These are phyloP conservation scores for Meles meles DNA, from an alignment of 2,113 vertebrate genomes.

Conservation along the genomic window DNA sequence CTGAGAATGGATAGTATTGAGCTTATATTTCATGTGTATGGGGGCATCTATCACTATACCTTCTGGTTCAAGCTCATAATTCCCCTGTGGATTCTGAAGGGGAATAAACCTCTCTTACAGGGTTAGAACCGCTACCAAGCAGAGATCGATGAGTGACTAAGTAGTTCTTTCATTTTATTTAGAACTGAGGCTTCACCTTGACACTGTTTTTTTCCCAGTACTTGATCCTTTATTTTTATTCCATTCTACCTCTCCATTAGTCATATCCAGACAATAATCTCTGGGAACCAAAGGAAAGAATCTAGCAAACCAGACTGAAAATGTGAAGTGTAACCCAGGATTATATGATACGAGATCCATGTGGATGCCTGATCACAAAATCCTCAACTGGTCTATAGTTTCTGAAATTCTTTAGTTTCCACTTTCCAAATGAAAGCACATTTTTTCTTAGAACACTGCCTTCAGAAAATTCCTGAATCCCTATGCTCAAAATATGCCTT, in stretches of 20 bases:
- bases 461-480: not conserved
- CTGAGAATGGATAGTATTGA: not conserved
- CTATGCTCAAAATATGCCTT: not conserved
- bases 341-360: not conserved
- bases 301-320: not conserved
- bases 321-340: not conserved
- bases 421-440: not conserved
- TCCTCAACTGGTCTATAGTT: not conserved
- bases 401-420: not conserved
- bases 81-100: not conserved
- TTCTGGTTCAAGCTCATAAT: not conserved
- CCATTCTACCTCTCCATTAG: not conserved
- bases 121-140: not conserved
- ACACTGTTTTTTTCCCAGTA: not conserved
- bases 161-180: not conserved
- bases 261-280: not conserved
- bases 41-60: not conserved
- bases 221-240: not conserved
- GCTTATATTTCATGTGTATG: not conserved
- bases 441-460: not conserved
- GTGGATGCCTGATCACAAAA: not conserved
- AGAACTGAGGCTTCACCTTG: not conserved
- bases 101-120: not conserved
- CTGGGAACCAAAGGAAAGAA: not conserved
- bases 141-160: not conserved